A percentile compares a stretch with the other conserved stretches of the same genome.
Evolutionary conservation across 2,888 invertebrate genomes (phyloP).

Genomic region (Amorpha juglandis): DNA sequence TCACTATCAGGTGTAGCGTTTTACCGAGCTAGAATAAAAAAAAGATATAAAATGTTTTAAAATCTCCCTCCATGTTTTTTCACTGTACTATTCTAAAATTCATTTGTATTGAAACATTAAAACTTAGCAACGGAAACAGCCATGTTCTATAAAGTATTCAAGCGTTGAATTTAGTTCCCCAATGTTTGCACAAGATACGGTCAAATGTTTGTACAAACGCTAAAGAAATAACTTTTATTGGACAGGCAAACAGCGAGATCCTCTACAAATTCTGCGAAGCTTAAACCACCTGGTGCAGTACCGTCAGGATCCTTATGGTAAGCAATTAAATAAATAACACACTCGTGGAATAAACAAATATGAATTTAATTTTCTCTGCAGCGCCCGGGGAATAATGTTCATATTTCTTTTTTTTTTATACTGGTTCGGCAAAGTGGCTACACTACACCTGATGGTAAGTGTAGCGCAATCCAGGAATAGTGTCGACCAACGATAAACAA

Average conservation of each 20-base stretch:
- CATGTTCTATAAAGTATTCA: neutral
- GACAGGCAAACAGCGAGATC: slow-evolving; percentile 73
- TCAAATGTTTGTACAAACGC: slow-evolving; percentile 21
- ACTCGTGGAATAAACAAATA: neutral
- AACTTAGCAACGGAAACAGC: neutral
- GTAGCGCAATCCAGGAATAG: no score
- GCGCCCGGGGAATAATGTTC: neutral
- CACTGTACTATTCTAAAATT: no score
- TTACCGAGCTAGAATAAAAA: no score
- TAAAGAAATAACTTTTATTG: slow-evolving; percentile 33
- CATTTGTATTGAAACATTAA: neutral
- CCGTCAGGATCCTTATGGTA: slow-evolving; percentile 72
- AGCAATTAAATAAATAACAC: slow-evolving; percentile 34
- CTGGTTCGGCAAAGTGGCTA: no score
- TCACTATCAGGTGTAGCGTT: no score
- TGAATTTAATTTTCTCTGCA: neutral
- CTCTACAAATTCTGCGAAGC: slow-evolving; percentile 71
- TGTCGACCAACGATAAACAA: no score
- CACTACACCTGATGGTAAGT: no score
- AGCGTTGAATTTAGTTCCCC: neutral
- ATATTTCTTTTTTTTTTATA: no score
- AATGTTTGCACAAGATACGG: slow-evolving; percentile 22
- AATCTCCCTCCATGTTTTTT: no score
- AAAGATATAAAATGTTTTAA: no score
- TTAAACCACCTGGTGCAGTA: slow-evolving; percentile 72